These are phyloP conservation scores for Apostichopus parvimensis DNA, from an alignment of 35 echinoderm and acorn worm species.

Conservation along the genomic window DNA sequence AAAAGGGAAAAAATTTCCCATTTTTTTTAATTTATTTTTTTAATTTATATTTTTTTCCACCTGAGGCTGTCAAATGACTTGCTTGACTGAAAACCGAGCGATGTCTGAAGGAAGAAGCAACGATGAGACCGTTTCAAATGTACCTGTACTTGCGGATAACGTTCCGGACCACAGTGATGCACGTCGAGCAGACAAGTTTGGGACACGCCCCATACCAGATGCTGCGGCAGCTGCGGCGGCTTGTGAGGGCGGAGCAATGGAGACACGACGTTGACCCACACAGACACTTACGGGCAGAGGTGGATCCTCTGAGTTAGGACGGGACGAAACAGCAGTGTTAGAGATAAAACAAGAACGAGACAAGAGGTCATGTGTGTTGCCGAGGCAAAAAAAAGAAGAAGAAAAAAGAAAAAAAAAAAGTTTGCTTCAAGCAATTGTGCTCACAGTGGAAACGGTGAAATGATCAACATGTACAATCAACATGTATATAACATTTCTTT, in stretches of 20 bases:
- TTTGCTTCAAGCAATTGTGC: conserved; percentile 47
- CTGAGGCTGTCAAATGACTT: background rate
- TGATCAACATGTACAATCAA: conserved; percentile 20
- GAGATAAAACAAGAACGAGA: conserved; percentile 52
- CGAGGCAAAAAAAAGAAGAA: background rate
- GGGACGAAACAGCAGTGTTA: conserved; percentile 55
- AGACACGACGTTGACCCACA: conserved; percentile 89
- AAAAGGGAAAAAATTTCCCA: no score
- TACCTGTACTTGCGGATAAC: conserved; percentile 85
- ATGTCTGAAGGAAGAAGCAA: background rate
- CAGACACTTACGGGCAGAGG: conserved; percentile 85
- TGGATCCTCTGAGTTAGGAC: conserved; percentile 76
- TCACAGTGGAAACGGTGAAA: conserved; percentile 46
- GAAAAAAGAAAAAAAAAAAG: background rate
- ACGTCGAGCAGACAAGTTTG: conserved; percentile 96
- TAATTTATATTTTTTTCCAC: no score
- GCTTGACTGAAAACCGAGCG: conserved; percentile 6
- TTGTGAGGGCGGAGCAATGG: conserved; percentile 86
- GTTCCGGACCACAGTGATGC: conserved; percentile 99
- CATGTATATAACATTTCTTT: conserved; percentile 29
- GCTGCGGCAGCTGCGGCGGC: conserved; percentile 72
- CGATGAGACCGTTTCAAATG: conserved; percentile 24
- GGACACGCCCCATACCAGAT: conserved; percentile 75
- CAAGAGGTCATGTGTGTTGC: conserved; percentile 36
- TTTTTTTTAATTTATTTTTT: no score